Base-by-base conservation (phyloP, 1,140 invertebrate species). In the Hyphantria cunea region DNA sequence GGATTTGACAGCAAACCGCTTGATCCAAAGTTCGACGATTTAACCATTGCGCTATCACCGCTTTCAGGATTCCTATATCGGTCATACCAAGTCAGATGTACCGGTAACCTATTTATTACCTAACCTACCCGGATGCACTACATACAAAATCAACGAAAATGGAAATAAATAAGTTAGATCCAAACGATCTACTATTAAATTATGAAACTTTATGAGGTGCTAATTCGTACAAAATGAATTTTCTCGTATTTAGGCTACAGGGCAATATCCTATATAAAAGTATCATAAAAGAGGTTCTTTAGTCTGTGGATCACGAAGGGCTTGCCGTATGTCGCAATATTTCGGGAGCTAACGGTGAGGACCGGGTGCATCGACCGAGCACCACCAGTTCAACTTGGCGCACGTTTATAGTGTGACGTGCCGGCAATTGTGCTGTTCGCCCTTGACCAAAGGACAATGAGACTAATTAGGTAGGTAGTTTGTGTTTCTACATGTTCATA, bases 331-430 rank as follows among this genome's bases (percentile, higher is more conserved):
- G 78, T 82, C 74, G 79, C 74, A 84, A 86, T 83, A 86, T 84
- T 86, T 86, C 78, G 84, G 82, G 80, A 84, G 76, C 73, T 84
- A 81, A 84, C 84, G 80, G 84, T 84, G 68, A 66, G 64, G 45
- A 64, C 49, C 60, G 74, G 71, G 81, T 74, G 82, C 80, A 74
- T 70, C 71, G 80, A 83, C 82, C 80, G 62, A 49, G 53, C 53
- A 42, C 52, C 41, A 70, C 66, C 79, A 82, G 79, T 85, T 45
- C 49, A 33, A 69, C 56, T 50, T 51, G 64, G 66, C 56, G 48
- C 55, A 58, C 64, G 72, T 62, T 70, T 70, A 72, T 55, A 56
- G 71, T 62, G 66, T 69, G 76, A 78, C 78, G 82, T 82, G 74
- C 68, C 39, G 47, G 17, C 39, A 56, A 55, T 52, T 44, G 53